A percentile compares a stretch with the other conserved stretches of the same genome.
These are phyloP conservation scores for Hyla sarda DNA, from an alignment of 2,113 vertebrate genomes.

Conservation along the genomic window DNA sequence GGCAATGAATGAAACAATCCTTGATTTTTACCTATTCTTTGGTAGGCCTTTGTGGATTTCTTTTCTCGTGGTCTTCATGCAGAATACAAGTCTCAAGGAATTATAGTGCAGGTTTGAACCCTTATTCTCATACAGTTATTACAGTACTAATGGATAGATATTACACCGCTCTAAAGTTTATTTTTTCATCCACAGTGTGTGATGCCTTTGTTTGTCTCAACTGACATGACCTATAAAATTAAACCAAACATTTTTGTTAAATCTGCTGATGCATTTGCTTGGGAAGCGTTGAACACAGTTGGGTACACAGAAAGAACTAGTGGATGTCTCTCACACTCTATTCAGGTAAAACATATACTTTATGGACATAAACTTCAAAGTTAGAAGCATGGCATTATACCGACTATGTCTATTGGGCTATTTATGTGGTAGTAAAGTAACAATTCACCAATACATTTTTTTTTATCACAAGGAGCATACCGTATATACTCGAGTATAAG, in stretches of 20 bases:
- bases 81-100: slow-evolving; percentile 89
- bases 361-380: background rate
- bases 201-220: slow-evolving; percentile 54
- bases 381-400: background rate
- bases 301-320: slow-evolving; percentile 44
- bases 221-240: slow-evolving; percentile 32
- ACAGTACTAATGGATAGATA: background rate
- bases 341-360: slow-evolving; percentile 37
- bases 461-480: too few relatives aligned
- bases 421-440: background rate
- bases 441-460: background rate
- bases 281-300: slow-evolving; percentile 51
- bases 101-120: slow-evolving; percentile 90
- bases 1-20: background rate
- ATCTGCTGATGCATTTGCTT: slow-evolving; percentile 35
- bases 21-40: background rate
- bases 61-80: slow-evolving; percentile 87
- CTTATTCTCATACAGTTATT: background rate
- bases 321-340: slow-evolving; percentile 53
- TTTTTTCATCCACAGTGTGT: slow-evolving; percentile 39
- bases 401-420: background rate
- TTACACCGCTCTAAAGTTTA: background rate
- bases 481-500: too few relatives aligned
- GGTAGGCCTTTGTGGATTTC: slow-evolving; percentile 92
- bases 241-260: slow-evolving; percentile 44